Base-by-base conservation (phyloP, 2,888 invertebrate species). In the Allacma fusca region DNA sequence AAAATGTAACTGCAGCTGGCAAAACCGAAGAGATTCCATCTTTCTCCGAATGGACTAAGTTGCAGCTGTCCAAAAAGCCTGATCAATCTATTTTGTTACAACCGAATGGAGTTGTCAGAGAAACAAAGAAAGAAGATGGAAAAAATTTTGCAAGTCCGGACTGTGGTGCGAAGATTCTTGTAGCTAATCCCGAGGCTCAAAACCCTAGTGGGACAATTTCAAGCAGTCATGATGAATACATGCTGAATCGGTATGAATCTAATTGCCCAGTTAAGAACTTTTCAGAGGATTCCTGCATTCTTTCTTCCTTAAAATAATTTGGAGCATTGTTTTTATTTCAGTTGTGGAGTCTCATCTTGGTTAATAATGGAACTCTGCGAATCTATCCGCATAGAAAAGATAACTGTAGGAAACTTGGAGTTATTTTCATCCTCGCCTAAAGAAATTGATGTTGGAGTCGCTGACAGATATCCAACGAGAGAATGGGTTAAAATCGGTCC, bases 341-440 rank as follows among this genome's bases (percentile, higher is more conserved):
- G 84, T 62, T 99, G 99, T 87, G 94, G 93, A 83, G 93, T 92
- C 85, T 91, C 94, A 78, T 93, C 95, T 81, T 96, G 97, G 97
- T 96, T 99, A 87, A 92, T 98, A 34, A 94, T 99, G 1, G 98
- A 99, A 88, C 90, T 99, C 1, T 99, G 99, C 88, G 99, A 99
- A 86, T 94, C 97, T 2, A 94, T 99, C 80, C 97, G 97, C 88
- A 94, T 97, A 2, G 95, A 94, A 86, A 94, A 93, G 84, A 87
- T 87, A 62, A 80, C 83, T 23, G 88, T 99, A 83, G 99, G 97
- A 1, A 99, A 99, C 87, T 96, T 96, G 86, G 99, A 99, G 87
- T 88, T 99, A 79, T 99, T 99, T 88, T 98, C 98, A 9, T 98
- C 98, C 0, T 94, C 95, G 29, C 98, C 98, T 19, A 94, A 94